Conservation (phyloP, 2,888 invertebrate species). For the Camponotus fellah region DNA sequence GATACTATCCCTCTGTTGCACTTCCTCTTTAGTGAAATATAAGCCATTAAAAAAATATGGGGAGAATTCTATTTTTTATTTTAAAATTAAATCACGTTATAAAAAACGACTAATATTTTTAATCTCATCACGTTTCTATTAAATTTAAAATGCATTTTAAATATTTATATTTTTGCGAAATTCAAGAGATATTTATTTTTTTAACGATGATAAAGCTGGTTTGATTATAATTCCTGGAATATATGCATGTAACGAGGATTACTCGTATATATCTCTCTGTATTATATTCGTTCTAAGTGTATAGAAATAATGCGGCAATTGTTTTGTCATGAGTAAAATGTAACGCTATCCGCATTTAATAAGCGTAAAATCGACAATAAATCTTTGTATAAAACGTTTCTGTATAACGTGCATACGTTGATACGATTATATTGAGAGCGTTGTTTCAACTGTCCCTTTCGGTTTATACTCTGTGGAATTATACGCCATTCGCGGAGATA, state of each 20-base stretch:
- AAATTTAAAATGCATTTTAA: conserved; percentile 7
- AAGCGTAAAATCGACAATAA: conserved; percentile 39
- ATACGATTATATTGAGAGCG: conserved; percentile 22
- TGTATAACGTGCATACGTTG: not conserved
- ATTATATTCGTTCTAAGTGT: conserved; percentile 2
- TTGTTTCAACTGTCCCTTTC: conserved; percentile 27
- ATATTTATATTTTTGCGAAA: not conserved
- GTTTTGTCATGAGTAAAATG: conserved; percentile 32
- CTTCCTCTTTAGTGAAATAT: not conserved
- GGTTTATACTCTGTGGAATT: conserved; percentile 18
- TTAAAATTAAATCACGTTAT: not conserved
- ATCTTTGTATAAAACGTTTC: conserved; percentile 6
- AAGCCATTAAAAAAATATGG: not conserved
- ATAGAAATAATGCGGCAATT: conserved; percentile 48
- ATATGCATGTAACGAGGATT: not conserved
- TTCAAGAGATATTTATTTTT: conserved; percentile 22
- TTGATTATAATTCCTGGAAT: conserved; percentile 6
- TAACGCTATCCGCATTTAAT: conserved; percentile 48
- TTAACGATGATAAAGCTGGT: not conserved
- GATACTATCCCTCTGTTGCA: not conserved
- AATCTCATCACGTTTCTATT: not conserved
- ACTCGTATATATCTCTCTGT: conserved; percentile 7
- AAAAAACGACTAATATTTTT: not conserved
- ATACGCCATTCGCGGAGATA: conserved; percentile 28
- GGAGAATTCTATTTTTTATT: not conserved